A percentile compares a stretch with the other conserved stretches of the same genome.
Evolutionary conservation across 2,113 vertebrate genomes (phyloP).

Genomic region (Protobothrops mucrosquamatus): DNA sequence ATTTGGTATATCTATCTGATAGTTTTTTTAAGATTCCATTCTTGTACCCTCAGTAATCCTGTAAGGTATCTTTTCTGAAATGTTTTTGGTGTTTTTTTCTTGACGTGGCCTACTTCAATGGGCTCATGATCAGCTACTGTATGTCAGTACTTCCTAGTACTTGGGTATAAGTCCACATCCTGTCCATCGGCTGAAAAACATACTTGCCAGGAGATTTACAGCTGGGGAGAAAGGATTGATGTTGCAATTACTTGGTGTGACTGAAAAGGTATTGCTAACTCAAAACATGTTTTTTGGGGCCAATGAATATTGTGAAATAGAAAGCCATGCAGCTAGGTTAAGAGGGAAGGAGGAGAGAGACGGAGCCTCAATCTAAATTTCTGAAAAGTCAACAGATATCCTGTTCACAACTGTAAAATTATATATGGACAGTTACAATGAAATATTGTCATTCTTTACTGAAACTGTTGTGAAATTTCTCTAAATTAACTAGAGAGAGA

Average conservation of each 20-base stretch:
- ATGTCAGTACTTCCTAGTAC: background rate
- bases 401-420: background rate
- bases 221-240: background rate
- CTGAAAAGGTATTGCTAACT: background rate
- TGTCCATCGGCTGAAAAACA: background rate
- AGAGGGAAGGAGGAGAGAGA: background rate
- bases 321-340: background rate
- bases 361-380: background rate
- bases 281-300: background rate
- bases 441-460: background rate
- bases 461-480: background rate
- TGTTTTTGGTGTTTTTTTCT: background rate
- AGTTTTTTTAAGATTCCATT: background rate
- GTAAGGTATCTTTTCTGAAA: background rate
- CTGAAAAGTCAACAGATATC: background rate
- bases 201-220: background rate
- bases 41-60: background rate
- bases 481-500: background rate
- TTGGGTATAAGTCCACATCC: too few relatives aligned
- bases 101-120: background rate
- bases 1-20: background rate
- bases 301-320: background rate
- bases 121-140: background rate
- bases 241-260: background rate
- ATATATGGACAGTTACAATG: background rate